Base-by-base conservation (phyloP, 2,113 vertebrate genomes). In the Saguinus midas region DNA sequence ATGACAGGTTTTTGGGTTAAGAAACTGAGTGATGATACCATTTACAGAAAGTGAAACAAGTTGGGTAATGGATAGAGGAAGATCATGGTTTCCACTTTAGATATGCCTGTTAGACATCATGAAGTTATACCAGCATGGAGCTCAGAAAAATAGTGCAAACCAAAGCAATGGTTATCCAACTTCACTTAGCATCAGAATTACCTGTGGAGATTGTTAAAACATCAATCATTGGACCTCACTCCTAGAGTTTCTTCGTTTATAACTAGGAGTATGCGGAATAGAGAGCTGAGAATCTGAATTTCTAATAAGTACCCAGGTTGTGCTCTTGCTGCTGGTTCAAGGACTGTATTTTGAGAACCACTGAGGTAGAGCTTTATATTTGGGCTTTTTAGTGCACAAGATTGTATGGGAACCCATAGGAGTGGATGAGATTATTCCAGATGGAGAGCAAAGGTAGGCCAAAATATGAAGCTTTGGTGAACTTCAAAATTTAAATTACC, bases 401-500 rank as follows among this genome's bases (percentile, higher is more conserved):
- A 79, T 70, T 18, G 6, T 48, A 55, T 72, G 35, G 85, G 88
- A 90, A 61, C 21, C 5, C 14, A 32, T 40, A 48, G 7, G 16
- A 83, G 82, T 57, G 1, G 29, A 58, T 83, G n/a, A 85, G 50
- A 87, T 81, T 80, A 91, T 9, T 27, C 7, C 92, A 20, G 4
- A 25, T 80, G 57, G 70, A 91, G 3, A 35, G 6, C 43, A 1
- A 45, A 76, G 48, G 2, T 52, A 83, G 32, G 8, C 17, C 37
- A 40, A 72, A 94, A 92, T 52, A 64, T 45, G 18, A 68, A 58
- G 17, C 58, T 52, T 72, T 45, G 18, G 5, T 82, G 55, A 86
- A 16, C 21, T 85, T 81, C 58, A 83, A 96, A 91, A 73, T 66
- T 66, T 72, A 93, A 85, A 88, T 86, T 75, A 89, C 29, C 45